A percentile compares a stretch with the other conserved stretches of the same genome.
phyloP scores from a whole-genome alignment of 2,797 vertebrate genomes.

The Acrocephalus scirpaceus region DNA sequence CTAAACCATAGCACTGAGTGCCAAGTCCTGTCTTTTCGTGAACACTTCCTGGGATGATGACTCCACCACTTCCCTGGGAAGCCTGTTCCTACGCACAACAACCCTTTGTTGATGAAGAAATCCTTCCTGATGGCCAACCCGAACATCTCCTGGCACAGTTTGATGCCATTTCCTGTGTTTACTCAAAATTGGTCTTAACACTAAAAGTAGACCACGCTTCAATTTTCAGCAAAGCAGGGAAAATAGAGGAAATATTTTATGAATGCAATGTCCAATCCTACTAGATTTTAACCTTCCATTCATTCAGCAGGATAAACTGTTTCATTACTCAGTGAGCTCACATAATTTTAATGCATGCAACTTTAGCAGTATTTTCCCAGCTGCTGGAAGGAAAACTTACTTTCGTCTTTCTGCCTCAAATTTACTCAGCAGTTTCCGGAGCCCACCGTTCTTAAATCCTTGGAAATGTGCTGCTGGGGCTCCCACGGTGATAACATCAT shows the following conservation, averaged over 20 bases:
- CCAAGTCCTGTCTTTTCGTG: neutral
- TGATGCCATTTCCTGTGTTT: neutral
- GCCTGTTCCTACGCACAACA: neutral
- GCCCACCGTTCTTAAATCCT: slow-evolving; percentile 95
- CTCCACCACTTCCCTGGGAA: neutral
- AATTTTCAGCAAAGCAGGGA: neutral
- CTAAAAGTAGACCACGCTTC: neutral
- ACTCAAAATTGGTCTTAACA: neutral
- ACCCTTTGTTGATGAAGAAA: neutral
- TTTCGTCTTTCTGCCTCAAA: slow-evolving; percentile 95
- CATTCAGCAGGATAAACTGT: neutral
- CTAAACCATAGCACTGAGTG: neutral
- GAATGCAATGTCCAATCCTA: neutral
- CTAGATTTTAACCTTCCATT: neutral
- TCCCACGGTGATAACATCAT: slow-evolving; percentile 94
- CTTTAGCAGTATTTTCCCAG: neutral
- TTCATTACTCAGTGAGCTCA: neutral
- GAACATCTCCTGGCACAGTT: neutral
- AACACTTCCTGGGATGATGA: neutral
- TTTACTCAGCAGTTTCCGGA: slow-evolving; percentile 89
- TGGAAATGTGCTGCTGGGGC: slow-evolving; percentile 96
- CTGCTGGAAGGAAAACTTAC: slow-evolving; percentile 74
- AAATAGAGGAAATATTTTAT: neutral
- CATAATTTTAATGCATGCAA: neutral
- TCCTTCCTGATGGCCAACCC: neutral